phyloP scores from a whole-genome alignment of 2,888 invertebrate genomes.

The Monopis laevigella region DNA sequence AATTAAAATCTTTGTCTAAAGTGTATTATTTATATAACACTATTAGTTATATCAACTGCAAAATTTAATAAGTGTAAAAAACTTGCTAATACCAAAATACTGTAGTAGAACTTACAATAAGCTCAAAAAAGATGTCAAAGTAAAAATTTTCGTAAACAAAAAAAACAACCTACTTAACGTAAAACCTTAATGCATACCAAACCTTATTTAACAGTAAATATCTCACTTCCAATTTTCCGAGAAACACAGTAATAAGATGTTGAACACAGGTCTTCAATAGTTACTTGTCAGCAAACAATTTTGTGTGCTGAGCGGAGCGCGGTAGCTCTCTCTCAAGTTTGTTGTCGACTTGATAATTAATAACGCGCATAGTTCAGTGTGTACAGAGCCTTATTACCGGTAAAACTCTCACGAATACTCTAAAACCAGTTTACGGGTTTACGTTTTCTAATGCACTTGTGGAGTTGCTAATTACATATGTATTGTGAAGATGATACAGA shows the following conservation, averaged over 20 bases:
- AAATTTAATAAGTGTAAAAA: too few species aligned
- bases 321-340: conserved; percentile 60
- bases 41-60: too few species aligned
- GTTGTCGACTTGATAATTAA: conserved; percentile 68
- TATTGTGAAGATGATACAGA: too few species aligned
- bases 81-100: too few species aligned
- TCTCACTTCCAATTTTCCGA: conserved; percentile 61
- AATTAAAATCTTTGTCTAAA: too few species aligned
- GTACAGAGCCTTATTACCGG: conserved; percentile 66
- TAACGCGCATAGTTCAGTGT: conserved; percentile 56
- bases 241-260: conserved; percentile 57
- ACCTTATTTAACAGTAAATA: conserved; percentile 21
- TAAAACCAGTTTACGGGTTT: conserved; percentile 40
- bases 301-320: conserved; percentile 58
- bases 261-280: conserved; percentile 8
- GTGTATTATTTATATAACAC: too few species aligned
- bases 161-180: conserved; percentile 5
- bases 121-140: too few species aligned
- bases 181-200: conserved; percentile 5
- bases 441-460: conserved; percentile 39
- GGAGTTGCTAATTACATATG: conserved; percentile 6
- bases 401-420: conserved; percentile 59
- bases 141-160: too few species aligned
- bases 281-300: conserved; percentile 35
- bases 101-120: too few species aligned